A percentile compares a stretch with the other conserved stretches of the same genome.
Evolutionary conservation across 2,797 vertebrate genomes (phyloP).

Genomic region (Phrynocephalus vlangalii): DNA sequence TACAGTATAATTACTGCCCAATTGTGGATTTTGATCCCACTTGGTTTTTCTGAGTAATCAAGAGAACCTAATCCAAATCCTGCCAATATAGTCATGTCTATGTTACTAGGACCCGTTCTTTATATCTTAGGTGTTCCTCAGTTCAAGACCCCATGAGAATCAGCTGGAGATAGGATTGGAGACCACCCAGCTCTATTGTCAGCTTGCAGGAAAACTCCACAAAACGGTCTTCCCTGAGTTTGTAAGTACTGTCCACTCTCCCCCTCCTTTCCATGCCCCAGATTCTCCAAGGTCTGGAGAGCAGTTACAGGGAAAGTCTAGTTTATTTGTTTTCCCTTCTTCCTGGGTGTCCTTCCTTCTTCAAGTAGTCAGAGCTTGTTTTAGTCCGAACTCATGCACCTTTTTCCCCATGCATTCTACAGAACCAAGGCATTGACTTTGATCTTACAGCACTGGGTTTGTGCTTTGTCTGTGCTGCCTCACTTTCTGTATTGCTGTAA

Average conservation of each 20-base stretch:
- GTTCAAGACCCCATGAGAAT: slow-evolving; percentile 80
- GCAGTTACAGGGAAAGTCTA: too few species aligned
- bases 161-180: slow-evolving; percentile 83
- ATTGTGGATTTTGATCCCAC: background rate
- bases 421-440: background rate
- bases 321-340: background rate
- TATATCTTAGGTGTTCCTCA: slow-evolving; percentile 80
- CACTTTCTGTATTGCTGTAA: background rate
- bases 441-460: background rate
- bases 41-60: background rate
- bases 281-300: background rate
- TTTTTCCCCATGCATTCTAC: background rate
- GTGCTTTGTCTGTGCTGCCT: background rate
- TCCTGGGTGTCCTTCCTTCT: background rate
- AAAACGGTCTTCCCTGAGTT: slow-evolving; percentile 84
- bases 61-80: background rate
- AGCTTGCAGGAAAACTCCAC: slow-evolving; percentile 81
- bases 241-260: slow-evolving; percentile 81
- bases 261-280: background rate
- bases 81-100: background rate
- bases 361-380: background rate
- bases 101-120: background rate
- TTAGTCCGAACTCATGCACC: background rate
- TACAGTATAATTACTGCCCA: background rate
- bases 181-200: slow-evolving; percentile 78